Evolutionary conservation across 2,113 vertebrate species (phyloP), one percentile per base, ranked within the genome.

Genomic region (Brienomyrus brachyistius): DNA sequence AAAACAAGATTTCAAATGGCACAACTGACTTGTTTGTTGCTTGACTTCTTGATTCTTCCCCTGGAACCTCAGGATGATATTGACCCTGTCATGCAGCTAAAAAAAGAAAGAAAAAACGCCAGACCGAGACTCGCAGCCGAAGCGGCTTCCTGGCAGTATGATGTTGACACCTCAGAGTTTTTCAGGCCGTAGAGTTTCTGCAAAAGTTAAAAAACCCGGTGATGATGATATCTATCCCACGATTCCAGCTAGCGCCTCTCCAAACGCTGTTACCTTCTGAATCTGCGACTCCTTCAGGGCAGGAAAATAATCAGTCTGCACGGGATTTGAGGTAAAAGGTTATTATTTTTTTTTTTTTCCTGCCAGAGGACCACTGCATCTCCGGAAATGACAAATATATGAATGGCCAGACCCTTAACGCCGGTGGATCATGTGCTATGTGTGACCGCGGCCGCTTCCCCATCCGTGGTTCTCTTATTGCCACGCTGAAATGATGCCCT

Each of bases 391-490:
- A 92, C 51, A 51, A 17, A 90, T 77, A 88, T 8, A 90, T 92
- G 90, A 70, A 89, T 80, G 85, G 54, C 77, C 90, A 89, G 43
- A 51, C 47, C 74, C 89, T 86, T 87, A 80, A 92, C 89, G 88
- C 88, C 11, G 91, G 91, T 90, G 89, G 43, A 88, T 48, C 21
- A 82, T 90, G 93, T 94, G 93, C 94, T 91, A 1, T 89, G 91
- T 91, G 77, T 93, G 91, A 88, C 45, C 8, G 21, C 90, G 80
- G 93, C 70, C 90, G 82, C 90, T 48, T 5, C 70, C 90, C 90
- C 2, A 93, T 83, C 91, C 31, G 91, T 90, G 90, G 90, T 91
- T 94, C 91, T 92, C 92, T 97, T 98, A 98, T 97, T 98, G 97
- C 97, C 96, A 56, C 56, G 91, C 48, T 89, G 40, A n/a, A 80